Conservation (phyloP, 2,797 vertebrate genomes). For the Coregonus sp. region DNA sequence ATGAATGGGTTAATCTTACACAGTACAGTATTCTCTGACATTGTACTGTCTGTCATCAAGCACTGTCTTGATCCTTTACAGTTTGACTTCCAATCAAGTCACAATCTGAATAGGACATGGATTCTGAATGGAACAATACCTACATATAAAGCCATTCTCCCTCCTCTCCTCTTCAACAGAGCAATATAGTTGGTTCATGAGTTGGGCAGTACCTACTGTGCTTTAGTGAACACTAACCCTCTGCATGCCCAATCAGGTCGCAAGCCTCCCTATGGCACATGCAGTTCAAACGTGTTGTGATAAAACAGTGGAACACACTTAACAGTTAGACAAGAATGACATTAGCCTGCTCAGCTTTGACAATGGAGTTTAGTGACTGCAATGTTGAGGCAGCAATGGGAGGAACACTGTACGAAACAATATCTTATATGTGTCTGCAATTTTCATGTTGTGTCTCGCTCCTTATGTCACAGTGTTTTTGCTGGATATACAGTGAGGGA, state of each 20-base stretch:
- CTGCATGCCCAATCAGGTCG: conserved; percentile 16
- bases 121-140: not conserved
- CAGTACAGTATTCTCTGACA: not conserved
- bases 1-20: not conserved
- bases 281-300: conserved; percentile 38
- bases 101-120: not conserved
- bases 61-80: not conserved
- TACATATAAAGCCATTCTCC: not conserved
- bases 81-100: not conserved
- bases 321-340: conserved; percentile 27
- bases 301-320: conserved; percentile 58
- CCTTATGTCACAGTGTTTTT: conserved; percentile 34
- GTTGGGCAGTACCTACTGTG: conserved; percentile 38
- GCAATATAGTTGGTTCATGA: conserved; percentile 18
- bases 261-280: not conserved
- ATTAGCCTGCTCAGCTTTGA: conserved; percentile 35
- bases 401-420: conserved; percentile 23
- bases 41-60: not conserved
- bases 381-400: conserved; percentile 1
- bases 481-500: not conserved
- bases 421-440: conserved; percentile 35
- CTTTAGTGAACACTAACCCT: conserved; percentile 23
- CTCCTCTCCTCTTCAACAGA: conserved; percentile 9
- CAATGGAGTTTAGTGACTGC: conserved; percentile 38
- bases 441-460: conserved; percentile 45